A percentile compares a stretch with the other conserved stretches of the same genome.
Conservation (phyloP, 2,797 vertebrate species). For the Hippocampus kuda region DNA sequence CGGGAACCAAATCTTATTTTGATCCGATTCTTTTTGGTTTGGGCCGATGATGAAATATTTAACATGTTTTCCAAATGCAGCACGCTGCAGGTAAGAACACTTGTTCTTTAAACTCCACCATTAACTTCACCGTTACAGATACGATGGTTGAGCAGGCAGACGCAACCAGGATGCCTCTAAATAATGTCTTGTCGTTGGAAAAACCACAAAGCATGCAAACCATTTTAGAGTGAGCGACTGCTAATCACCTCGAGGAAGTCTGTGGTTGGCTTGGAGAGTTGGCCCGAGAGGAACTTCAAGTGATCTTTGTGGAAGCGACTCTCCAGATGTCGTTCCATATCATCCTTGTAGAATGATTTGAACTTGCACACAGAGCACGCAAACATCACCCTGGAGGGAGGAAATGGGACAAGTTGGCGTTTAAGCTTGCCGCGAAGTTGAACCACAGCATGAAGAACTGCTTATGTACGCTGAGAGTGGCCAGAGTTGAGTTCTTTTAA, state of each 20-base stretch:
- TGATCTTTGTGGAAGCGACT: slow-evolving; percentile 93
- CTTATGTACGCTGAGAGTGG: background rate
- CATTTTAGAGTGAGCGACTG: background rate
- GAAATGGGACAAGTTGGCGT: background rate
- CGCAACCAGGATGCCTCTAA: too few relatives aligned
- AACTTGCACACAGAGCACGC: slow-evolving; percentile 90
- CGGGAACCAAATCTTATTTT: too few relatives aligned
- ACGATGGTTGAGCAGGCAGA: too few relatives aligned
- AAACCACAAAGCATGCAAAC: too few relatives aligned
- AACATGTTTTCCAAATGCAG: too few relatives aligned
- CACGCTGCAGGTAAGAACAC: too few relatives aligned
- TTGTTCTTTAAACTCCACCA: too few relatives aligned
- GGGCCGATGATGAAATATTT: too few relatives aligned
- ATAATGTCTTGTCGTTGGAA: background rate
- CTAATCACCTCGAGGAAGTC: slow-evolving; percentile 81
- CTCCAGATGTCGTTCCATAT: slow-evolving; percentile 81
- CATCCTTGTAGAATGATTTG: slow-evolving; percentile 87
- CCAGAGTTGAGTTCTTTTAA: background rate
- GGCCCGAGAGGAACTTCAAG: slow-evolving; percentile 81
- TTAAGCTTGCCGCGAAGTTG: background rate
- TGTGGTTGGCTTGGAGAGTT: slow-evolving; percentile 82
- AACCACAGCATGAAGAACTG: background rate
- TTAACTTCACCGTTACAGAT: too few relatives aligned
- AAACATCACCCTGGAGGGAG: slow-evolving; percentile 75
- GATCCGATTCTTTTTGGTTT: too few relatives aligned